Evolutionary conservation across 1,140 invertebrate species (phyloP), one percentile per base, ranked within the genome.

Genomic region (Pachyrhynchus sulphureomaculatus): DNA sequence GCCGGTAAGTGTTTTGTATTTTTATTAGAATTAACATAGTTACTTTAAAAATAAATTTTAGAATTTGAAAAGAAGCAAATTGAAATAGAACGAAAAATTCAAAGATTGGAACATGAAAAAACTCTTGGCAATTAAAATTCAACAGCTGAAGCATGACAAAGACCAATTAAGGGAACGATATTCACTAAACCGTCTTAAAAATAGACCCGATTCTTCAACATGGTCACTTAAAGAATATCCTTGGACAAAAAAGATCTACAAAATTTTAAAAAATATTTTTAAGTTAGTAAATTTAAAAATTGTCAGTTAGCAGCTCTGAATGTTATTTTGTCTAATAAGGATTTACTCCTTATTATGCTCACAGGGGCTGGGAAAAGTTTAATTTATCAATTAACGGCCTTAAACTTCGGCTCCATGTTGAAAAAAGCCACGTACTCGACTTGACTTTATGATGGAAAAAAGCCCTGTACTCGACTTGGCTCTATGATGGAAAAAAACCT

Each of bases 311-410:
- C 93, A 79, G 92, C 93, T 12, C 93, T 99, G 61, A 98, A 98
- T 80, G 95, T 95, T 8, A 88, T 91, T 1, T 68, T 99, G 37
- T 77, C 95, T 3, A 86, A 87, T 2, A 83, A 92, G 71, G 96
- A 99, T 76, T 92, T 91, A 68, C 96, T 99, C 74, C 86, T 99
- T 3, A 82, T 99, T 0, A 99, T 99, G 96, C 96, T 96, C 10
- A 99, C 96, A 42, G 97, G 96, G 23, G 95, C 95, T 64, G 97
- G 97, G 66, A 99, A 99, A 80, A 96, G 93, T 34, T 78, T 99
- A n/a, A 98, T 95, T 70, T 99, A 98, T 79, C 97, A 99, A 78
- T 79, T 95, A 17, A 89, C 90, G 1, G 88, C 89, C 0, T 71
- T 91, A 36, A n/a, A n/a, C n/a, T n/a, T n/a, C n/a, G n/a, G n/a